Percentiles rank a stretch among this genome's conserved stretches.
These are phyloP conservation scores for Cephalotes varians DNA, from an alignment of 2,888 invertebrate genomes.

Conservation along the genomic window DNA sequence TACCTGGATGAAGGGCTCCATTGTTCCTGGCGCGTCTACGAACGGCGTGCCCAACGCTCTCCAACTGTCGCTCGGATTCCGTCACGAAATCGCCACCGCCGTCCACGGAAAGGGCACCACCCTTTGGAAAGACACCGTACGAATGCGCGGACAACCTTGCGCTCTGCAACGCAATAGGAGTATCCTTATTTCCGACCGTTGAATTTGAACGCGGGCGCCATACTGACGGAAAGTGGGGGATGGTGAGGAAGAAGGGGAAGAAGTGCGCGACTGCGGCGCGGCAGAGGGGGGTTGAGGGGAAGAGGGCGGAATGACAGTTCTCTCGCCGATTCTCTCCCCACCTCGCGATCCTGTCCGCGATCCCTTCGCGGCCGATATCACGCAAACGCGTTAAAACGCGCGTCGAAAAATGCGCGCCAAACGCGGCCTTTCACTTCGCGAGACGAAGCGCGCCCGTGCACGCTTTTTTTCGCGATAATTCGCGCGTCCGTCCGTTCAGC, in stretches of 20 bases:
- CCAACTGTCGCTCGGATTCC: background rate
- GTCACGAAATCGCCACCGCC: background rate
- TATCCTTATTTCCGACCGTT: constrained; percentile 78
- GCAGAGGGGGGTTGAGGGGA: no score
- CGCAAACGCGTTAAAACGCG: background rate
- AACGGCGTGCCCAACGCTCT: background rate
- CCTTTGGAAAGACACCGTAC: background rate
- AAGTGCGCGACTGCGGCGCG: background rate
- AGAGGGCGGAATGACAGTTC: constrained; percentile 53
- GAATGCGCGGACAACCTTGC: background rate
- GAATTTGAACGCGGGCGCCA: constrained; percentile 81
- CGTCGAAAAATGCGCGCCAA: constrained; percentile 17
- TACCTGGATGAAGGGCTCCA: constrained; percentile 91
- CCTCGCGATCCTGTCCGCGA: background rate
- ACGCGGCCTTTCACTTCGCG: constrained; percentile 4
- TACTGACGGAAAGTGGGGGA: constrained; percentile 34
- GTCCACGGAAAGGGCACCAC: background rate
- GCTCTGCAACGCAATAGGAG: constrained; percentile 2
- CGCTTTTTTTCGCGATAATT: background rate
- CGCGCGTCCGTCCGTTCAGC: background rate
- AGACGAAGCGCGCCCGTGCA: background rate
- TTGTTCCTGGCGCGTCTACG: constrained; percentile 77
- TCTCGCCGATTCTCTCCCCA: background rate
- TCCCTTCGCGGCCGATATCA: background rate
- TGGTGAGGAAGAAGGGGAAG: no score